A percentile compares a stretch with the other conserved stretches of the same genome.
phyloP scores from a whole-genome alignment of 1,140 invertebrate genomes.

The Atopsyche davidsoni region DNA sequence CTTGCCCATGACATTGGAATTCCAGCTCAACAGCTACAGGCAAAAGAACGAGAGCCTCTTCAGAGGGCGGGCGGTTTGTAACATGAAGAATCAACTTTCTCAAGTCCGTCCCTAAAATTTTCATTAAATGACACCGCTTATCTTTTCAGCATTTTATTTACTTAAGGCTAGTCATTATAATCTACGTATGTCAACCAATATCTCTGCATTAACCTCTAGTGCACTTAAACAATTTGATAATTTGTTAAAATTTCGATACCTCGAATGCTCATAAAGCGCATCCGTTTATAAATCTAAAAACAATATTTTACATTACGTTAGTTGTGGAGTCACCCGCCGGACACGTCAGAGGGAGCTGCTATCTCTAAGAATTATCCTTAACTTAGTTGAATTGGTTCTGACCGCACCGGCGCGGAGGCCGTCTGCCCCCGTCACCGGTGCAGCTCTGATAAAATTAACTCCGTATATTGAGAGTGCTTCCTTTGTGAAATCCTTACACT shows the following conservation, averaged over 20 bases:
- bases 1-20: no score
- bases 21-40: no score
- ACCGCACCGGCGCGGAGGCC: slow-evolving; percentile 13
- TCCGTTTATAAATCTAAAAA: slow-evolving; percentile 29
- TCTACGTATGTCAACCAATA: slow-evolving; percentile 11
- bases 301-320: slow-evolving; percentile 19
- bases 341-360: slow-evolving; percentile 16
- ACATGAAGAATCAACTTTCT: slow-evolving; percentile 44
- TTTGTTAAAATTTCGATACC: slow-evolving; percentile 22
- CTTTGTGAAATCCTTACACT: slow-evolving; percentile 21
- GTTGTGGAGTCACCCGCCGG: background rate
- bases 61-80: no score
- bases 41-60: no score
- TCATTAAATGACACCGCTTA: slow-evolving; percentile 12
- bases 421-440: slow-evolving; percentile 17
- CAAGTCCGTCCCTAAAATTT: slow-evolving; percentile 12
- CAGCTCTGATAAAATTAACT: slow-evolving; percentile 28
- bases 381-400: slow-evolving; percentile 30
- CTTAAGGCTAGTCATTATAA: slow-evolving; percentile 13
- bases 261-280: slow-evolving; percentile 14
- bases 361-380: slow-evolving; percentile 27
- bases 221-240: slow-evolving; percentile 19
- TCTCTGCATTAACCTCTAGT: slow-evolving; percentile 10
- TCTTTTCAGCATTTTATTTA: slow-evolving; percentile 18
- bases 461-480: slow-evolving; percentile 5